Evolutionary conservation across 2,113 vertebrate species (phyloP), one percentile per base, ranked within the genome.

Genomic region (Xiphias gladius): DNA sequence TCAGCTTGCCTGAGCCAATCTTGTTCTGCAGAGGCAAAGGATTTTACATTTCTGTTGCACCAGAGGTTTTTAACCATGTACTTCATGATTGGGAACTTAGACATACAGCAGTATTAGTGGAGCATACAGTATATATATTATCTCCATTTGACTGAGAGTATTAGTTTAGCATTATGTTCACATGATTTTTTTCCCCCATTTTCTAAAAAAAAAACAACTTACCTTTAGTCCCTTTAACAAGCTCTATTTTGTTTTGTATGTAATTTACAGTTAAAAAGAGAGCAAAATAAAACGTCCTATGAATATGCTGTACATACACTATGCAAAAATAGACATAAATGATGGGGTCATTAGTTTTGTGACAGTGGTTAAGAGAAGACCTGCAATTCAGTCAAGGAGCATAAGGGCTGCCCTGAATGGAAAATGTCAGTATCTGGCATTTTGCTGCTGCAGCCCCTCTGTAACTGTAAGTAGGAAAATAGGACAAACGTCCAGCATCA

Each of bases 1-100:
- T 97, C 86, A 99, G 94, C 91, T 99, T 99, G 85, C 98, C 98
- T 0, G 97, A 97, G 79, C 98, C 98, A 5, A 99, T 96, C 94
- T 99, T 99, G 73, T 95, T 95, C 98, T 99, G 88, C 66, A 83
- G 41, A 59, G 13, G 0, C 2, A 65, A 66, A 10, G 6, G 7
- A 69, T 39, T 62, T 76, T 2, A 73, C 5, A 54, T n/a, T n/a
- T n/a, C 2, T 20, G 19, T 20, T 50, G 19, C 16, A 19, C 46
- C 46, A 19, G 16, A 20, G 6, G 1, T 50, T 20, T 50, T 50
- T 19, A 50, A 50, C 22, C 46, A 50, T 22, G 22, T 50, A 50
- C 19, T 50, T 22, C 22, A 22, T n/a, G 8, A 54, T 1, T 57
- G 4, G 54, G n/a, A 26, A 57, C 3, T 10, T 24, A n/a, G 52